Base-by-base conservation (phyloP, 2,113 vertebrate genomes). In the Urocitellus parryii region DNA sequence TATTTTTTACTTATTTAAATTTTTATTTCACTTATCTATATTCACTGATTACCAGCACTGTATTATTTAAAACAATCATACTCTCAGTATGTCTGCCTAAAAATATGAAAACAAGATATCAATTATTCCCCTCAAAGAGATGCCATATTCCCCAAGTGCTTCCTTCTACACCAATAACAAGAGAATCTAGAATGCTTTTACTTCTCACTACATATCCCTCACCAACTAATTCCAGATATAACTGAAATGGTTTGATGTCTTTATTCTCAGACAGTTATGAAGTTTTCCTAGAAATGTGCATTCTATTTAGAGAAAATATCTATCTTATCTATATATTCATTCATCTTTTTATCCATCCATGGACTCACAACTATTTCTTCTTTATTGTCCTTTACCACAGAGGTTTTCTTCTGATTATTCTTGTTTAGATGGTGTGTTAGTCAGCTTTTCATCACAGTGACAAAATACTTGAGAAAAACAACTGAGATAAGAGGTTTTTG, bases 31-130 rank as follows among this genome's bases (percentile, higher is more conserved):
- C 84, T 82, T 80, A 4, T 25, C 0, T 25, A 34, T 72, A 65
- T 63, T 65, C 42, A 18, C n/a, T 81, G 39, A 68, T 27, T 27
- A 90, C 8, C 3, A 51, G 27, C 39, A 53, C 9, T 34, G 27
- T 80, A 72, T 67, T 89, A 67, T 96, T 67, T 22, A 42, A 76
- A 73, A 74, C 14, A 67, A 18, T 56, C 48, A 48, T 77, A 56
- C n/a, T 13, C 4, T 51, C n/a, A 63, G 39, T 22, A 8, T 73
- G 48, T 58, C 7, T 78, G 2, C 84, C 29, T 27, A 32, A 53
- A 83, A 93, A 45, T 77, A 65, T 11, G 4, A 90, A 91, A 78
- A 86, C 27, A 73, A 72, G 61, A 32, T 77, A 51, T 5, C 65
- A 42, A 29, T 92, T 86, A 67, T 70, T 65, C 2, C 32, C 45